Conservation (phyloP, 30 jellyfish, hydroid and myxozoan genomes). For the Phacellophora camtschatica region DNA sequence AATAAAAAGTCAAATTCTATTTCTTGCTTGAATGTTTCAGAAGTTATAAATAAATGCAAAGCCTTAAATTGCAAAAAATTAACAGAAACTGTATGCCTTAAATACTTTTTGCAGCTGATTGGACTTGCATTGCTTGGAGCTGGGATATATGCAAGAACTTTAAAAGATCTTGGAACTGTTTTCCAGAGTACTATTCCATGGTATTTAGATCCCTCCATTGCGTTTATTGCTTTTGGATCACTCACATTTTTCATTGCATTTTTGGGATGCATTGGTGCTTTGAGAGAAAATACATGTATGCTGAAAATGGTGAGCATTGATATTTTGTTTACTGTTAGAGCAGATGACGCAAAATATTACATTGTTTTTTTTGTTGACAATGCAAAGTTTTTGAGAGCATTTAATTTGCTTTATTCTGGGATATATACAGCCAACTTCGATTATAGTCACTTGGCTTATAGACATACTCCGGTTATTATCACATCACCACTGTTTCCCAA, state of each 20-base stretch:
- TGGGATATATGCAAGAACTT: slow-evolving; percentile 86
- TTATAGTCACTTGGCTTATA: no score
- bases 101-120: slow-evolving; percentile 42
- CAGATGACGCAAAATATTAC: no score
- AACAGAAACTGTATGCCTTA: neutral
- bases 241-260: slow-evolving; percentile 74
- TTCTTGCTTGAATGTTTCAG: neutral
- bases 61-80: neutral
- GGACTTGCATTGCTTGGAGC: slow-evolving; percentile 77
- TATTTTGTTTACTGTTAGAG: neutral
- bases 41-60: neutral
- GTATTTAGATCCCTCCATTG: slow-evolving; percentile 92
- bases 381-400: no score
- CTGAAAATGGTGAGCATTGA: slow-evolving; percentile 68
- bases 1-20: no score
- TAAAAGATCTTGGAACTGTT: slow-evolving; percentile 60
- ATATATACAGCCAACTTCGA: no score
- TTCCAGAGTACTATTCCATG: slow-evolving; percentile 82
- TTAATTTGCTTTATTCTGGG: no score
- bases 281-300: slow-evolving; percentile 77
- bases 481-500: no score
- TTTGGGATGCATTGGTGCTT: slow-evolving; percentile 92
- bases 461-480: no score
- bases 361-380: no score
- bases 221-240: slow-evolving; percentile 72